Evolutionary conservation across 2,888 invertebrate species (phyloP).

Genomic region (Crossocerus cetratus): DNA sequence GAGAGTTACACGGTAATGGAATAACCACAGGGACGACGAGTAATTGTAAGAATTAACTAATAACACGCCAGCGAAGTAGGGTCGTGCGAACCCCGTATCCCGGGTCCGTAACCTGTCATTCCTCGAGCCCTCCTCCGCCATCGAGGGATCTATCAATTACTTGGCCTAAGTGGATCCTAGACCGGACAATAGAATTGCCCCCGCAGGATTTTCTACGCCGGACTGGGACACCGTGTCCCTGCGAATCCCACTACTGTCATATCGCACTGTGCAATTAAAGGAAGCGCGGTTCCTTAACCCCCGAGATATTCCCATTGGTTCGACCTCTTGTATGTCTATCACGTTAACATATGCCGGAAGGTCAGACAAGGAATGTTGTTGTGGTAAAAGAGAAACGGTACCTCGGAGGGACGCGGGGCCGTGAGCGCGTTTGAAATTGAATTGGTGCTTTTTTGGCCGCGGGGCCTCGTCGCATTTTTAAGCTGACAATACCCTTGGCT

Average conservation of each 20-base stretch:
- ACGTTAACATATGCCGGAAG: too few relatives aligned
- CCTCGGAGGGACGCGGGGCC: background rate
- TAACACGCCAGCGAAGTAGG: constrained; percentile 73
- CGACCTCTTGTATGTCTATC: constrained; percentile 23
- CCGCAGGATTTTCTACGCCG: constrained; percentile 44
- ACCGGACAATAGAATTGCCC: constrained; percentile 73
- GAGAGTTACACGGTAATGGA: constrained; percentile 72
- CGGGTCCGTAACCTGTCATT: constrained; percentile 74
- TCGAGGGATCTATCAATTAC: constrained; percentile 74
- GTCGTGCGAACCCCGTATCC: constrained; percentile 73
- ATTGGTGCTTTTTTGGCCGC: constrained; percentile 20
- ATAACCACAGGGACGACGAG: constrained; percentile 76
- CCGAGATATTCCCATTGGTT: constrained; percentile 49
- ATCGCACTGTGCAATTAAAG: background rate
- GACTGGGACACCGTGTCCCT: constrained; percentile 5
- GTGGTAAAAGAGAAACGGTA: background rate
- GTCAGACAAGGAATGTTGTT: background rate
- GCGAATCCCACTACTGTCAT: background rate
- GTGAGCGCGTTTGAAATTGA: background rate
- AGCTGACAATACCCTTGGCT: constrained; percentile 54
- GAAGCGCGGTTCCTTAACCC: background rate
- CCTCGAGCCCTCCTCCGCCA: constrained; percentile 67
- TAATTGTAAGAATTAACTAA: constrained; percentile 77
- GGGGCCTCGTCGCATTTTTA: constrained; percentile 37
- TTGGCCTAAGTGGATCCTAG: constrained; percentile 70